Base-by-base conservation (phyloP, 92 coral and sea anemone genomes). In the Zoanthus solanderi region DNA sequence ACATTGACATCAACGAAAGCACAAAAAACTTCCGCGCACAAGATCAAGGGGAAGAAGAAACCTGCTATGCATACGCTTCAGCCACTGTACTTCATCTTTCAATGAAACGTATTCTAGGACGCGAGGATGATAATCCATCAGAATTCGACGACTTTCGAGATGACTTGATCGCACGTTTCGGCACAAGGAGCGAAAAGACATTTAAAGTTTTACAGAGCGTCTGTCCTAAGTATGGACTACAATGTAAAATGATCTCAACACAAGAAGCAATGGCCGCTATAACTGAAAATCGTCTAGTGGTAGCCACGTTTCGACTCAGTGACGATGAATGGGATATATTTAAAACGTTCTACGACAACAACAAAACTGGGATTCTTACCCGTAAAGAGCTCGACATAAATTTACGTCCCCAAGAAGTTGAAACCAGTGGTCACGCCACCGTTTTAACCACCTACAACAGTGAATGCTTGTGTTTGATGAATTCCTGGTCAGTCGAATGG, bases 41-140 rank as follows among this genome's bases (percentile, higher is more conserved):
- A 45, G 0, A 16, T 16, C 92, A 61, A n/a, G n/a, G n/a, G n/a
- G n/a, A n/a, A n/a, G n/a, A n/a, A n/a, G n/a, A n/a, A n/a, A 93
- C 93, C 0, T 93, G 95, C 16, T 88, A 79, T 52, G 95, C 94
- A 7, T 73, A 93, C 69, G 95, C 93, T n/a, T 78, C 90, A 18
- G 95, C 95, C 58, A 90, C 95, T 28, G 95, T 93, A 0, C 61
- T 93, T 1, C 92, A 93, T 60, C 87, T 93, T 3, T 71, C 95
- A 61, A 93, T 93, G 95, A 56, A 85, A 56, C 90, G 94, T 31
- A 91, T 93, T 54, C 9, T 84, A 0, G 94, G 90, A 0, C 92
- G 94, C 1, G 89, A 91, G 2, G 92, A 92, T 0, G 92, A 90
- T 0, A 88, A 79, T 85, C 95, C n/a, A n/a, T n/a, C 95, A 85